phyloP scores from a whole-genome alignment of 1,140 invertebrate genomes.

The Brachionus rotundiformis region DNA sequence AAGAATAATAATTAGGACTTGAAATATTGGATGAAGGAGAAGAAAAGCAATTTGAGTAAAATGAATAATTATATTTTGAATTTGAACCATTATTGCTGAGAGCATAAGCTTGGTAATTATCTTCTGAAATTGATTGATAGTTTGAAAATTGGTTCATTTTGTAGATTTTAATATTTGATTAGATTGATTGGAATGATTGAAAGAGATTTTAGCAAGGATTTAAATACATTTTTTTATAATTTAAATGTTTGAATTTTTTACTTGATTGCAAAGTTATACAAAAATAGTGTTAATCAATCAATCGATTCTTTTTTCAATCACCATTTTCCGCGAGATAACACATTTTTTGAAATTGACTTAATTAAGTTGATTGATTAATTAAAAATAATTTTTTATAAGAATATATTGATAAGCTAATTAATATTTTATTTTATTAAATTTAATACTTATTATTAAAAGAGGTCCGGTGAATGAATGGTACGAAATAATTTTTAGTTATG shows the following conservation, averaged over 20 bases:
- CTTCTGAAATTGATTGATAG: neutral
- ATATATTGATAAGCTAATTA: too few relatives aligned
- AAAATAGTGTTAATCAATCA: neutral
- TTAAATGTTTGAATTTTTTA: neutral
- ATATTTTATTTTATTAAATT: neutral
- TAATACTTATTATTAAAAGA: neutral
- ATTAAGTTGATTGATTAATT: neutral
- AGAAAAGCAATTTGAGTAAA: neutral
- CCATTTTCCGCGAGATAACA: neutral
- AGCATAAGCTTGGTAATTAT: neutral
- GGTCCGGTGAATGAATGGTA: constrained; percentile 65
- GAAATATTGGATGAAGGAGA: neutral
- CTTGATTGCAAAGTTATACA: neutral
- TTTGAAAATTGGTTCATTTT: neutral
- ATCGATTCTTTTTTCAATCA: neutral
- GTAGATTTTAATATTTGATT: neutral
- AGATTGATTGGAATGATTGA: neutral
- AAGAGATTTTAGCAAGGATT: neutral
- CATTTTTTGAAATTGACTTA: neutral
- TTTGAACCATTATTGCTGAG: neutral
- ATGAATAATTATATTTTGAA: neutral
- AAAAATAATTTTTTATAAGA: too few relatives aligned
- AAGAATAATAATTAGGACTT: neutral
- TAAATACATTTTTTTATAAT: neutral
- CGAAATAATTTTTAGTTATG: constrained; percentile 52